Percentiles rank a stretch among this genome's conserved stretches.
Evolutionary conservation across 1,140 invertebrate genomes (phyloP).

Genomic region (Apis laboriosa): DNA sequence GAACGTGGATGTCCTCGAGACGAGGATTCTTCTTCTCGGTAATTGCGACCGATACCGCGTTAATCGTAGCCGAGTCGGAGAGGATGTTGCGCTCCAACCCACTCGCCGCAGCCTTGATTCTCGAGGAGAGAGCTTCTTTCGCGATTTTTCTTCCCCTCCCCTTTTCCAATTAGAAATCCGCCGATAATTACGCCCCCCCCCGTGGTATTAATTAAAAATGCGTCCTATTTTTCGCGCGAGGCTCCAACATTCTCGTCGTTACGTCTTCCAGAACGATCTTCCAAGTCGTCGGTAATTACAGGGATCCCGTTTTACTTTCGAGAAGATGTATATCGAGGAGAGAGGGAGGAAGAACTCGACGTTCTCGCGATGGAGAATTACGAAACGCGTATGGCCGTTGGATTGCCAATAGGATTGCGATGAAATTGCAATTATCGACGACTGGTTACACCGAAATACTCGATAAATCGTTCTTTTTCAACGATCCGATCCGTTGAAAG

Average conservation of each 20-base stretch:
- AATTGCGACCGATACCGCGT: too few relatives aligned
- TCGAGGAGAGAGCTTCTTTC: background rate
- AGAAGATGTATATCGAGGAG: too few relatives aligned
- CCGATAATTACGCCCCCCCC: slow-evolving; percentile 14
- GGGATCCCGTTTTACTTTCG: background rate
- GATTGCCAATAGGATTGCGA: too few relatives aligned
- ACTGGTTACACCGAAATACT: background rate
- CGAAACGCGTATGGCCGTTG: too few relatives aligned
- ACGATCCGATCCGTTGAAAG: slow-evolving; percentile 61
- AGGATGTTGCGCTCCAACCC: too few relatives aligned
- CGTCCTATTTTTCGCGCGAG: slow-evolving; percentile 3
- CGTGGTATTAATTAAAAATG: slow-evolving; percentile 38
- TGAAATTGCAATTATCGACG: background rate
- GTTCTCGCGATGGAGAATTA: too few relatives aligned
- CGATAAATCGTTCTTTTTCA: slow-evolving; percentile 58
- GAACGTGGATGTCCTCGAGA: too few relatives aligned
- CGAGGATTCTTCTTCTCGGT: too few relatives aligned
- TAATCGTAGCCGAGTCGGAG: too few relatives aligned
- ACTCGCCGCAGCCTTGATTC: too few relatives aligned
- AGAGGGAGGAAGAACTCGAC: too few relatives aligned
- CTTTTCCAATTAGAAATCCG: slow-evolving; percentile 18
- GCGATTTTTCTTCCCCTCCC: background rate
- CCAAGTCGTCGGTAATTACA: background rate
- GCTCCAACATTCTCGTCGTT: background rate
- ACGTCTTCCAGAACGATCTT: background rate